Percentiles rank a stretch among this genome's conserved stretches.
These are phyloP conservation scores for Macropus fuliginosus DNA, from an alignment of 2,797 vertebrate genomes.

Conservation along the genomic window DNA sequence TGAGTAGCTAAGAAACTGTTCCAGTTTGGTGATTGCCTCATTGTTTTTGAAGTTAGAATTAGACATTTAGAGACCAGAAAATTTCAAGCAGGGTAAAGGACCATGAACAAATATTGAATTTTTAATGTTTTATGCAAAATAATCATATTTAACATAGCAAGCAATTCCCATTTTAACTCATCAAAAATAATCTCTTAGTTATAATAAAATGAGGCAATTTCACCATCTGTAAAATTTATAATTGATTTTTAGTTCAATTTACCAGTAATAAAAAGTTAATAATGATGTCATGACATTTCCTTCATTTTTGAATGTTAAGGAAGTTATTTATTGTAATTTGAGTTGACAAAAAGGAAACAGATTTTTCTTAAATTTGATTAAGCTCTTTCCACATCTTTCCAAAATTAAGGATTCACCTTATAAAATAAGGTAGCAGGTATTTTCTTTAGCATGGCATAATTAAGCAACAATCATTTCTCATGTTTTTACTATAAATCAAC, in stretches of 20 bases:
- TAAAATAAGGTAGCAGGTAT: not conserved
- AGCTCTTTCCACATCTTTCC: not conserved
- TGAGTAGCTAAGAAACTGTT: not conserved
- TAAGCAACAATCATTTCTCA: not conserved
- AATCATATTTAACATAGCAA: conserved; percentile 25
- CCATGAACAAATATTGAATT: not conserved
- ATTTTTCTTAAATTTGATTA: not conserved
- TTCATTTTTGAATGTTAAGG: not conserved
- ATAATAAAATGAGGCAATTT: not conserved
- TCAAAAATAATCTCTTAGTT: not conserved
- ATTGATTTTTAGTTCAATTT: not conserved
- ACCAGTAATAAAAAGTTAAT: not conserved
- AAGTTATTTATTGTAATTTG: not conserved
- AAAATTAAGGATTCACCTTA: not conserved
- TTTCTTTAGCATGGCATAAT: not conserved
- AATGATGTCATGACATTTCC: not conserved
- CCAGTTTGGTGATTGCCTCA: conserved; percentile 26
- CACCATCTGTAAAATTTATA: not conserved
- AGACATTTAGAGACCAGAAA: not conserved
- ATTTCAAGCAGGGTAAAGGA: not conserved
- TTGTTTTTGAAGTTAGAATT: conserved; percentile 16
- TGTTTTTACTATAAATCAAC: not conserved
- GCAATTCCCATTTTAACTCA: not conserved
- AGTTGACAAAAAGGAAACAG: not conserved
- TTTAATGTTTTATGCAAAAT: conserved; percentile 10